Evolutionary conservation across 2,113 vertebrate species (phyloP).

Genomic region (Argyrosomus japonicus): DNA sequence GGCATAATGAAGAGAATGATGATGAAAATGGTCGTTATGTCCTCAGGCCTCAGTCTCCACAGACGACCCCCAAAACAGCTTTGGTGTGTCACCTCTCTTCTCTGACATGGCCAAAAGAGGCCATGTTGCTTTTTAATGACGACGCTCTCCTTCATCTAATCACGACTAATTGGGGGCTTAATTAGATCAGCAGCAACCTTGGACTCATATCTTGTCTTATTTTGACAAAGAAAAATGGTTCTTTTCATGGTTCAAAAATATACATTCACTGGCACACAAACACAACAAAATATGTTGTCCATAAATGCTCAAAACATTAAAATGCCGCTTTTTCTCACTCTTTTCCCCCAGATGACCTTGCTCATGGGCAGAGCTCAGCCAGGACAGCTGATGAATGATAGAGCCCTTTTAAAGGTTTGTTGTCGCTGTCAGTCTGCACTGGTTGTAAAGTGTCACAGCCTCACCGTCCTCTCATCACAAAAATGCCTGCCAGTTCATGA

Average conservation of each 20-base stretch:
- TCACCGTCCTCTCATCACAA: neutral
- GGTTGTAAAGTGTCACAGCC: conserved; percentile 47
- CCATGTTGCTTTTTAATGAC: conserved; percentile 18
- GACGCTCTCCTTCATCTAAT: conserved; percentile 57
- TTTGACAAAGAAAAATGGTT: conserved; percentile 5
- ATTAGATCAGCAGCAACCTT: conserved; percentile 65
- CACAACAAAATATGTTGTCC: conserved; percentile 19
- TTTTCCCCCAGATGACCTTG: conserved; percentile 42
- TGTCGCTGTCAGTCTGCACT: conserved; percentile 44
- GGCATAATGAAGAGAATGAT: conserved; percentile 47
- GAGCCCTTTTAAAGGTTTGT: conserved; percentile 36
- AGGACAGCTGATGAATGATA: conserved; percentile 30
- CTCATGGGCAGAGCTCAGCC: conserved; percentile 30
- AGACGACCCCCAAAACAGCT: conserved; percentile 57
- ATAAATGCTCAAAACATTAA: conserved; percentile 24
- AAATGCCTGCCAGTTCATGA: conserved; percentile 20
- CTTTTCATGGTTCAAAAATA: neutral
- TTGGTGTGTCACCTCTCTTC: conserved; percentile 54
- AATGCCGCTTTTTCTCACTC: conserved; percentile 4
- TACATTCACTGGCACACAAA: neutral
- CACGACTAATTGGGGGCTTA: conserved; percentile 58
- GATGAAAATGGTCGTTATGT: conserved; percentile 53
- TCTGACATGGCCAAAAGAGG: conserved; percentile 37
- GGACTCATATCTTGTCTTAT: conserved; percentile 26
- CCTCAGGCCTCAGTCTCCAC: conserved; percentile 44